These are phyloP conservation scores for Ganaspis sp. DNA, from an alignment of 1,140 invertebrate species.

Conservation along the genomic window DNA sequence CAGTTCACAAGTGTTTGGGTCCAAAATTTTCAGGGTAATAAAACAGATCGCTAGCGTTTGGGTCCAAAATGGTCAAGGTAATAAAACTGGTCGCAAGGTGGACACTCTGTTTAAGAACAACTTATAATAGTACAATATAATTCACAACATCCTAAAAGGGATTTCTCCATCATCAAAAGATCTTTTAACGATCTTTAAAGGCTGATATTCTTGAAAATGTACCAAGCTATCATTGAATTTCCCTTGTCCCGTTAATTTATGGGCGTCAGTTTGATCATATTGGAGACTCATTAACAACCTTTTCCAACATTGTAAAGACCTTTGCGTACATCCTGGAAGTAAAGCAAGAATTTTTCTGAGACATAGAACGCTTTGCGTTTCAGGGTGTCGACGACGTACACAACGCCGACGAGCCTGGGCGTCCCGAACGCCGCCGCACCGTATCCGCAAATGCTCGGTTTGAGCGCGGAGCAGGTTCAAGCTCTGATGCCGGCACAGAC, in stretches of 20 bases:
- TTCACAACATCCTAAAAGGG: too few relatives aligned
- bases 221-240: background rate
- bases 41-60: too few relatives aligned
- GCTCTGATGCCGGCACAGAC: slow-evolving; percentile 72
- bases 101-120: too few relatives aligned
- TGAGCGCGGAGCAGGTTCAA: slow-evolving; percentile 72
- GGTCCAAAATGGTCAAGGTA: too few relatives aligned
- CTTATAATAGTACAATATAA: too few relatives aligned
- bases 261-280: background rate
- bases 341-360: slow-evolving; percentile 11
- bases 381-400: slow-evolving; percentile 76
- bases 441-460: slow-evolving; percentile 72
- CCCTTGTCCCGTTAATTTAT: background rate
- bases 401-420: slow-evolving; percentile 67
- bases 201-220: background rate
- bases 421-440: slow-evolving; percentile 72
- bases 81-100: too few relatives aligned
- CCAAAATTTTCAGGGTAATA: too few relatives aligned
- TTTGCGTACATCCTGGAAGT: background rate
- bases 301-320: background rate
- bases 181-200: background rate
- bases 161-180: too few relatives aligned
- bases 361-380: slow-evolving; percentile 53
- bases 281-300: background rate
- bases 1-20: too few relatives aligned